A percentile compares a stretch with the other conserved stretches of the same genome.
Evolutionary conservation across 2,888 invertebrate genomes (phyloP).

Genomic region (Luffia ferchaultella): DNA sequence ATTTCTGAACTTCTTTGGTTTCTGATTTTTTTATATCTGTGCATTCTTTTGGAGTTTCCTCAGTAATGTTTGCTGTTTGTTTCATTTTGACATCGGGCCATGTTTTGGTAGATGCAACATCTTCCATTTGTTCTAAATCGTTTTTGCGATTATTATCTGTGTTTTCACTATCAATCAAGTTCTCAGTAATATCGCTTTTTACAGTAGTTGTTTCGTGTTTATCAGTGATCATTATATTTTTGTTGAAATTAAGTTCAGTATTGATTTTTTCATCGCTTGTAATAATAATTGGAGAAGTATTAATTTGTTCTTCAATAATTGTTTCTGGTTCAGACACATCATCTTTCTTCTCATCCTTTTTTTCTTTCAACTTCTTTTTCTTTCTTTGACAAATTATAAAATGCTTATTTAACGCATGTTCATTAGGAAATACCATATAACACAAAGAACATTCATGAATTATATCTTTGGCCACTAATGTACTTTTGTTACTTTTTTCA

Average conservation of each 20-base stretch:
- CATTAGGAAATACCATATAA: constrained; percentile 63
- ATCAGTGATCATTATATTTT: constrained; percentile 5
- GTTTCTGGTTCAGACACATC: constrained; percentile 14
- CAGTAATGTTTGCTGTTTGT: background rate
- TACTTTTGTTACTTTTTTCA: constrained; percentile 51
- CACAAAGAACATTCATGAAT: constrained; percentile 60
- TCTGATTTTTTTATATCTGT: constrained; percentile 3
- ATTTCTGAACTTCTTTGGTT: constrained; percentile 13
- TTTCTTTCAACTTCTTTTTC: constrained; percentile 38
- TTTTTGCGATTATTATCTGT: constrained; percentile 17
- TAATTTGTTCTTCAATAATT: constrained; percentile 8
- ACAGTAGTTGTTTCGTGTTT: constrained; percentile 1
- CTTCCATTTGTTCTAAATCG: constrained; percentile 5
- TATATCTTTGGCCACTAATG: constrained; percentile 52
- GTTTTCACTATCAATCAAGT: constrained; percentile 8
- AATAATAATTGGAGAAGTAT: constrained; percentile 13
- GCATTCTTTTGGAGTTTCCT: background rate
- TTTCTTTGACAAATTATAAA: constrained; percentile 45
- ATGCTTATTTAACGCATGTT: constrained; percentile 55
- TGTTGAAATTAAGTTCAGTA: too few relatives aligned
- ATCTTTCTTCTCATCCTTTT: constrained; percentile 24
- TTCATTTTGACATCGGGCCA: background rate
- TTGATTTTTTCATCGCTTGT: too few relatives aligned
- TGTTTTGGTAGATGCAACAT: background rate
- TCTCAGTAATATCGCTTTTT: constrained; percentile 6